Evolutionary conservation across 2,888 invertebrate species (phyloP), one percentile per base, ranked within the genome.

Genomic region (Taphrorychus bicolor): DNA sequence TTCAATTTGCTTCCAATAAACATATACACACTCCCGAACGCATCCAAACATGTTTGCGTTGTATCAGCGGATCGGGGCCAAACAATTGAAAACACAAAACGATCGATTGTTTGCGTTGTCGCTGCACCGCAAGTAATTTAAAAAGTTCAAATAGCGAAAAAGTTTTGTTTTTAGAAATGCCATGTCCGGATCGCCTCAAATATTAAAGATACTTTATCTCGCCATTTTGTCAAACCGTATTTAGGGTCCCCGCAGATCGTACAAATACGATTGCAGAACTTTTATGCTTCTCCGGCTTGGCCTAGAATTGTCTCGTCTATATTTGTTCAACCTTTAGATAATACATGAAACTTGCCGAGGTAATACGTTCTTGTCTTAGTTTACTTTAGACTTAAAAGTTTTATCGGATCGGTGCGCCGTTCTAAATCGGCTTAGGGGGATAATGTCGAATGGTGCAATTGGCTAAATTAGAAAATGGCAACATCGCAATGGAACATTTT

Each of bases 131-230:
- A 60, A 60, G 60, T 60, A 60, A 60, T 60, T 60, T 60, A 60
- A 60, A n/a, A 32, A 60, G 52, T 60, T 60, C 52, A 60, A 60
- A 60, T 23, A 60, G 52, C 60, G 18, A 11, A 32, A 32, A 32
- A 32, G 32, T 32, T 32, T 32, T 32, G 42, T 53, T 60, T 60
- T 60, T 42, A 60, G 60, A 40, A 60, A 60, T 60, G 52, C 60
- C 21, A 60, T 60, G n/a, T 53, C 17, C 60, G 45, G 24, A 60
- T 60, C 60, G 22, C 45, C 60, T 60, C 60, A 60, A 60, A 60
- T 60, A 60, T 60, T 60, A 60, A 60, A 60, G 60, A 60, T 60
- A 45, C 53, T 60, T 60, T 60, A 60, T 60, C 60, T 18, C 48
- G 48, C 17, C 48, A 48, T 48, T 48, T 48, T 48, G 48, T 60